phyloP scores from a whole-genome alignment of 2,797 vertebrate species.

The Alfaro cultratus region DNA sequence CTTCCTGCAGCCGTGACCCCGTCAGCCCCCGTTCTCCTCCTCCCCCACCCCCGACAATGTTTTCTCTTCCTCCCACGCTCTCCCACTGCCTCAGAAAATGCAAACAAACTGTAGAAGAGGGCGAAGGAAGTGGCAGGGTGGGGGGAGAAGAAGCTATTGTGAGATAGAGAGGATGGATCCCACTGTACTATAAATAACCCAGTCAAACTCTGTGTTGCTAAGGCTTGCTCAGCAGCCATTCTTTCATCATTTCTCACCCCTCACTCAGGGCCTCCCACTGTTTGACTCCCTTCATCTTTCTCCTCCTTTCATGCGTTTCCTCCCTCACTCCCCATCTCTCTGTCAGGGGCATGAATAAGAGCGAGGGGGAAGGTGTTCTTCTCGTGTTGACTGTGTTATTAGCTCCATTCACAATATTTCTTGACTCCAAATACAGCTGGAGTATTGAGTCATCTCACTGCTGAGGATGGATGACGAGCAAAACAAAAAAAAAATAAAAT shows the following conservation, averaged over 20 bases:
- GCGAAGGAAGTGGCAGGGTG: background rate
- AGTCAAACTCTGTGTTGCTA: conserved; percentile 83
- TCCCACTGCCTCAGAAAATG: conserved; percentile 63
- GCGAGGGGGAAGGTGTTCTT: conserved; percentile 18
- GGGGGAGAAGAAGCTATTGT: conserved; percentile 49
- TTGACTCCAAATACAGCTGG: conserved; percentile 17
- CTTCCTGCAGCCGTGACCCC: conserved; percentile 34
- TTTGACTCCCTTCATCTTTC: conserved; percentile 13
- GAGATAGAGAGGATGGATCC: conserved; percentile 69
- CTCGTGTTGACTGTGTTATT: conserved; percentile 29
- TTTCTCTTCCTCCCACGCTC: conserved; percentile 25
- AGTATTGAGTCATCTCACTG: background rate
- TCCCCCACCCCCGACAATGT: conserved; percentile 1
- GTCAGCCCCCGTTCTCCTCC: conserved; percentile 19
- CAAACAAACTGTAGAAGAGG: conserved; percentile 51
- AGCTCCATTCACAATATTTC: conserved; percentile 62
- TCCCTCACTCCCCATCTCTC: conserved; percentile 5
- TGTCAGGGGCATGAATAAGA: conserved; percentile 27
- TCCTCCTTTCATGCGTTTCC: conserved; percentile 7
- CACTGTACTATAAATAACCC: conserved; percentile 84
- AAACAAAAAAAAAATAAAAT: no score
- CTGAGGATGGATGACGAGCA: background rate
- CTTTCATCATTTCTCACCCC: conserved; percentile 69
- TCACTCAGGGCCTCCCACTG: conserved; percentile 34
- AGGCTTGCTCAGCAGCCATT: conserved; percentile 77